Base-by-base conservation (phyloP, 2,113 vertebrate species). In the Hemibagrus wyckioides region DNA sequence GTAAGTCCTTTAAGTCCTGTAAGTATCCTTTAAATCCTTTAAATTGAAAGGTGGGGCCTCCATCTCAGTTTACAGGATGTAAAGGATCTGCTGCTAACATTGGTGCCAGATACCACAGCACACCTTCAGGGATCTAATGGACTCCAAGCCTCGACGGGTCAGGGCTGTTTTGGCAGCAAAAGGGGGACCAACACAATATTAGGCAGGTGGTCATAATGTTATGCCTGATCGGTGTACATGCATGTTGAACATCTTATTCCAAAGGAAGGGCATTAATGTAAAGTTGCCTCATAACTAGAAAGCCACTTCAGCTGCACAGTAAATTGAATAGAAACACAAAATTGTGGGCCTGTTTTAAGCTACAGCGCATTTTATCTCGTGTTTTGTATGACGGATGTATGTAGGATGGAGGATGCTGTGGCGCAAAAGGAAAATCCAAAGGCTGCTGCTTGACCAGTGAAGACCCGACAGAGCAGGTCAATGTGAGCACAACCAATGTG, bases 351-450 rank as follows among this genome's bases (percentile, higher is more conserved):
- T 17, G 2, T 54, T 36, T 54, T 33, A 56, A 57, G 19, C n/a
- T 80, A 0, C 4, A 28, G 15, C 44, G n/a, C n/a, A 0, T 69
- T 83, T 33, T 19, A 50, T 14, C 8, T 21, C 28, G 54, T 83
- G 7, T 81, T 50, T 79, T 61, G 10, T 59, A 30, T 85, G 76
- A 10, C 9, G n/a, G n/a, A n/a, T n/a, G n/a, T n/a, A n/a, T n/a
- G n/a, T 86, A 95, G 95, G 91, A 93, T 4, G 91, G 91, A 0
- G 93, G 94, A 0, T 98, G 96, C 91, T 99, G 97, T 83, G 94
- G 95, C 3, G 93, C 93, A 50, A 89, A 84, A 25, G 93, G 86
- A 36, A 90, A 90, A 83, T 92, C 88, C 10, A 93, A 92, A 4
- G 94, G 93, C 84, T 99, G 97, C 92, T 98, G 97, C 90, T 90